phyloP scores from a whole-genome alignment of 1,140 invertebrate genomes.

The Cataglyphis hispanica region DNA sequence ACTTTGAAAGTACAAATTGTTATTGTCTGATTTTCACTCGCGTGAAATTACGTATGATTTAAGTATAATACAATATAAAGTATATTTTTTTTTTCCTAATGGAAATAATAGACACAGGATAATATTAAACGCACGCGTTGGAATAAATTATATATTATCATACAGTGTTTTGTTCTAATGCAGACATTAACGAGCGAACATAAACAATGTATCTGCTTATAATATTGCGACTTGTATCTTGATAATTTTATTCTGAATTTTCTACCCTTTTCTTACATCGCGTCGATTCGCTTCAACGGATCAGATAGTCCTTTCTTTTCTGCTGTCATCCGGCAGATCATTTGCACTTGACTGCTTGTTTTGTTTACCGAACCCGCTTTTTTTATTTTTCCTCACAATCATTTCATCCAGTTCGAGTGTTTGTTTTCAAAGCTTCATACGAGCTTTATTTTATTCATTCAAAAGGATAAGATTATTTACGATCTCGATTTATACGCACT shows the following conservation, averaged over 20 bases:
- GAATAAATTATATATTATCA: not conserved
- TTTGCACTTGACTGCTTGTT: slow-evolving; percentile 69
- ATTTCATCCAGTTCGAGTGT: slow-evolving; percentile 47
- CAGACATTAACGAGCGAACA: not conserved
- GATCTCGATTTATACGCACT: not conserved
- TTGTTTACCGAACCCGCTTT: slow-evolving; percentile 18
- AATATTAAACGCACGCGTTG: not conserved
- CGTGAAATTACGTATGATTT: slow-evolving; percentile 9
- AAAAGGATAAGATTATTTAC: slow-evolving; percentile 41
- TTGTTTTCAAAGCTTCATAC: slow-evolving; percentile 59
- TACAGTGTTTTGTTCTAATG: not conserved
- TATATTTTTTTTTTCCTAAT: not conserved
- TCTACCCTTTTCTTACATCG: slow-evolving; percentile 42
- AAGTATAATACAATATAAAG: not conserved
- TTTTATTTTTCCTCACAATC: slow-evolving; percentile 33
- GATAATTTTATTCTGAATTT: slow-evolving; percentile 23
- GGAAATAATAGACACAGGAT: not conserved
- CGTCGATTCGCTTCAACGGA: slow-evolving; percentile 58
- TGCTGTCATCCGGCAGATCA: slow-evolving; percentile 39
- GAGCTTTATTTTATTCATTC: slow-evolving; percentile 47
- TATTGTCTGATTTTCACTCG: not conserved
- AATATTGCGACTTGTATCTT: slow-evolving; percentile 10
- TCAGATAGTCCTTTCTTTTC: slow-evolving; percentile 58
- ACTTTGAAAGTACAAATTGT: slow-evolving; percentile 8
- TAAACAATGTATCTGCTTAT: slow-evolving; percentile 1